Evolutionary conservation across 1,140 invertebrate genomes (phyloP).

Genomic region (Drosophila repleta): DNA sequence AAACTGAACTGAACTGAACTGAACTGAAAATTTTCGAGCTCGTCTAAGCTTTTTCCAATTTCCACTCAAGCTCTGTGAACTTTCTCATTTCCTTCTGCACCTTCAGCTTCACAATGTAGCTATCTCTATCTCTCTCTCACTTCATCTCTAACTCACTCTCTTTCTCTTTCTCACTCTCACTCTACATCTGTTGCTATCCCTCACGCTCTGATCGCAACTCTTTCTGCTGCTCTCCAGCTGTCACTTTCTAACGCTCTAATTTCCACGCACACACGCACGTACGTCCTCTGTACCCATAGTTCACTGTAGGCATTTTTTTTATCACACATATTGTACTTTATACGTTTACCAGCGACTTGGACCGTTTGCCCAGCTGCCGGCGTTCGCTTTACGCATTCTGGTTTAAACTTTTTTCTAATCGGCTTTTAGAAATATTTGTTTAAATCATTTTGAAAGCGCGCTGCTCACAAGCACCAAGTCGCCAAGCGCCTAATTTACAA

Average conservation of each 20-base stretch:
- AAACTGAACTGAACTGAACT: conserved; percentile 78
- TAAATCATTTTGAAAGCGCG: conserved; percentile 56
- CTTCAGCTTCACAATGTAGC: conserved; percentile 35
- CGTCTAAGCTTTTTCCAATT: conserved; percentile 46
- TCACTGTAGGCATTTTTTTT: conserved; percentile 65
- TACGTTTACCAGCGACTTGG: conserved; percentile 51
- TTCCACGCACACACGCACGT: conserved; percentile 55
- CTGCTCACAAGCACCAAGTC: conserved; percentile 57
- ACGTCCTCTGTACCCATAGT: conserved; percentile 59
- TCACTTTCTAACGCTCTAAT: conserved; percentile 74
- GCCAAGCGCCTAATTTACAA: conserved; percentile 65
- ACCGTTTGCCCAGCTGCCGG: conserved; percentile 44
- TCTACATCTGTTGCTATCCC: conserved; percentile 47
- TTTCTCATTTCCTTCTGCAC: conserved; percentile 70
- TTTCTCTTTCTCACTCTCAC: conserved; percentile 36
- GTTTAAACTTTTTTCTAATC: conserved; percentile 74
- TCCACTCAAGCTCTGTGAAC: conserved; percentile 69
- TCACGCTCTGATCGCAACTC: conserved; percentile 42
- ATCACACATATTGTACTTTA: conserved; percentile 27
- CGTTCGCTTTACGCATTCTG: conserved; percentile 35
- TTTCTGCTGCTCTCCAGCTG: conserved; percentile 51
- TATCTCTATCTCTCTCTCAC: conserved; percentile 6
- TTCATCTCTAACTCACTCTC: conserved; percentile 31
- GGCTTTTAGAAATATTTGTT: conserved; percentile 72
- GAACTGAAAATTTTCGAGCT: conserved; percentile 66